Conservation (phyloP, 2,888 invertebrate genomes). For the Adelognathus sp. region DNA sequence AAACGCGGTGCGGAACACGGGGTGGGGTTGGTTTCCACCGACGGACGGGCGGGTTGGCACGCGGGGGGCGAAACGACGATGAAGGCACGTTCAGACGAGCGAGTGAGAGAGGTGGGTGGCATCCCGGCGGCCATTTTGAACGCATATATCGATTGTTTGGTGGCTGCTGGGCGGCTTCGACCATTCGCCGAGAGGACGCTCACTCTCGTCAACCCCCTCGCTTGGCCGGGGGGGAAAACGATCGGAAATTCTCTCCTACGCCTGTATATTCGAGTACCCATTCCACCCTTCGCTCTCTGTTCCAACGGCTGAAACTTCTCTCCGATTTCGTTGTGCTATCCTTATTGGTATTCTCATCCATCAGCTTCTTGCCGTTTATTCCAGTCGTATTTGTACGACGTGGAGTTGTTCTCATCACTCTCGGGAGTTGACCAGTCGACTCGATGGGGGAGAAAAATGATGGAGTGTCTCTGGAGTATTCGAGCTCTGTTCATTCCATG, state of each 20-base stretch:
- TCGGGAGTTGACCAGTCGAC: conserved; percentile 37
- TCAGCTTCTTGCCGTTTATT: conserved; percentile 19
- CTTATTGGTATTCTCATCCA: conserved; percentile 38
- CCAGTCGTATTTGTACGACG: conserved; percentile 32
- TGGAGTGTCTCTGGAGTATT: not conserved
- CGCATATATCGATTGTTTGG: conserved; percentile 82
- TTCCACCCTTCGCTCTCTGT: conserved; percentile 14
- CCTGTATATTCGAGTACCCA: too few species aligned
- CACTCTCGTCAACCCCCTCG: conserved; percentile 67
- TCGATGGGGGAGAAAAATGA: not conserved
- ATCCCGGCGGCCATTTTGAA: conserved; percentile 81
- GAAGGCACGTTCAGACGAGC: conserved; percentile 63
- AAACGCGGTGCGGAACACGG: conserved; percentile 30
- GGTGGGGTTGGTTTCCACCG: conserved; percentile 41
- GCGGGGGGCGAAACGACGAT: conserved; percentile 54
- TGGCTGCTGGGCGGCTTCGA: conserved; percentile 80
- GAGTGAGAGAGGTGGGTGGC: conserved; percentile 79
- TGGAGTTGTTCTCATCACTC: not conserved
- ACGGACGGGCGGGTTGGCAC: conserved; percentile 31
- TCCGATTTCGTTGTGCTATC: conserved; percentile 24
- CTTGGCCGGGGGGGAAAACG: too few species aligned
- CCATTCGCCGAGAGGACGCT: conserved; percentile 77
- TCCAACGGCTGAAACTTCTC: conserved; percentile 20
- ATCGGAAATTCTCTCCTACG: conserved; percentile 55
- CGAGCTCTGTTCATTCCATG: not conserved